Percentiles rank a stretch among this genome's conserved stretches.
Evolutionary conservation across 92 coral and sea anemone genomes (phyloP).

Genomic region (Epizoanthus rinbou): DNA sequence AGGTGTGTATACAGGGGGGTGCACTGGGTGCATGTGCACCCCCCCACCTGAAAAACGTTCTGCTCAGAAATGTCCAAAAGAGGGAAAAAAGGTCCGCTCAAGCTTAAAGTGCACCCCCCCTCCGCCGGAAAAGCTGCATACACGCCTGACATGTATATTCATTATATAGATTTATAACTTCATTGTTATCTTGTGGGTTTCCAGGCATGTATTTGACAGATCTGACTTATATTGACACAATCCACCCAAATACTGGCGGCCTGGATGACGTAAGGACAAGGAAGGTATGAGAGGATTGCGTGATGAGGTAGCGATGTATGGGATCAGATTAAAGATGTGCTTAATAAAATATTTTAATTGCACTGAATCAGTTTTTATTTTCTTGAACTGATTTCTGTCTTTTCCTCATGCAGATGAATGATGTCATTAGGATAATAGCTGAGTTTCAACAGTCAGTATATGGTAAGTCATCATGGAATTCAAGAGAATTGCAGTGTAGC

Average conservation of each 20-base stretch:
- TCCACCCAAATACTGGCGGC: constrained; percentile 97
- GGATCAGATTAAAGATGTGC: not conserved
- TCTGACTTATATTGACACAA: constrained; percentile 88
- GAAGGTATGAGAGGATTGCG: constrained; percentile 56
- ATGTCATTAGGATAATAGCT: constrained; percentile 84
- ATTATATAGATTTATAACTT: too few relatives aligned
- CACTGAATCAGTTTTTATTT: not conserved
- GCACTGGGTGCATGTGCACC: too few relatives aligned
- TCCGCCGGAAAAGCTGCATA: too few relatives aligned
- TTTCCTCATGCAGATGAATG: constrained; percentile 82
- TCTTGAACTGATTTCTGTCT: not conserved
- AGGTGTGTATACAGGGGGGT: too few relatives aligned
- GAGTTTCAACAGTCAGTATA: constrained; percentile 94
- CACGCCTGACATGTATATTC: too few relatives aligned
- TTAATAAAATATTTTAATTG: too few relatives aligned
- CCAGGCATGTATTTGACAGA: constrained; percentile 96
- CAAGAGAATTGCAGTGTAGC: too few relatives aligned
- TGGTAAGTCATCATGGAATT: constrained; percentile 57
- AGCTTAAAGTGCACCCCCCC: too few relatives aligned
- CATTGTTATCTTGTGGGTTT: not conserved
- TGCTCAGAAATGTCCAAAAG: too few relatives aligned
- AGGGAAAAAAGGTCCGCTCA: too few relatives aligned
- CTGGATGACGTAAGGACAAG: constrained; percentile 87
- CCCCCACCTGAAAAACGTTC: too few relatives aligned
- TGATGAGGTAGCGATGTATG: not conserved